phyloP scores from a whole-genome alignment of 2,113 vertebrate genomes.

The Alligator mississippiensis region DNA sequence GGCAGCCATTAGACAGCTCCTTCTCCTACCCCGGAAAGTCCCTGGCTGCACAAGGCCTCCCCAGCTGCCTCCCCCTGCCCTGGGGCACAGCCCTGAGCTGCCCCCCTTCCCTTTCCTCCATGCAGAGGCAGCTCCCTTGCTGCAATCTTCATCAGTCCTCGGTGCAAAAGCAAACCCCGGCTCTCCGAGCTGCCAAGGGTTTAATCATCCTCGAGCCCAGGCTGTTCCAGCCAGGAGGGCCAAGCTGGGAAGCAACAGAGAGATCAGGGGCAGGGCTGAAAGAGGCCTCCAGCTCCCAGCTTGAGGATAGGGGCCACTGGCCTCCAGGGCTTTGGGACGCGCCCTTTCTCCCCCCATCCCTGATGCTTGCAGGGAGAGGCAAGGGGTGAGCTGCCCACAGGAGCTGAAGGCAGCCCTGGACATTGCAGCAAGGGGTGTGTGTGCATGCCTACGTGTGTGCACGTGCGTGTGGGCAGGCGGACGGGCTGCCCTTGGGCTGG shows the following conservation, averaged over 20 bases:
- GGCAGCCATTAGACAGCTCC: neutral
- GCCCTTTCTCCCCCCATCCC: too few relatives aligned
- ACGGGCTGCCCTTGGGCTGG: too few relatives aligned
- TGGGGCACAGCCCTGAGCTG: neutral
- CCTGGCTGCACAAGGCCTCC: neutral
- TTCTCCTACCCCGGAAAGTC: neutral
- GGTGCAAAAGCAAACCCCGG: neutral
- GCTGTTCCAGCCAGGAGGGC: neutral
- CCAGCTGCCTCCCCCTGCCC: neutral
- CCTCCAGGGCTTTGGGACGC: neutral
- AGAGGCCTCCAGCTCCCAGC: neutral
- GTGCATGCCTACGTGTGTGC: too few relatives aligned
- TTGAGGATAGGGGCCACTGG: too few relatives aligned
- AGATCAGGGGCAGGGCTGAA: neutral
- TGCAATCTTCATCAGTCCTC: neutral
- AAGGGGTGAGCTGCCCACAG: too few relatives aligned
- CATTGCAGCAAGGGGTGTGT: too few relatives aligned
- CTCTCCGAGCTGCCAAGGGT: neutral
- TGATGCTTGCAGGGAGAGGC: too few relatives aligned
- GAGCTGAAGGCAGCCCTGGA: too few relatives aligned
- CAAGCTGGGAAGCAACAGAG: neutral
- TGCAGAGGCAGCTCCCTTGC: neutral
- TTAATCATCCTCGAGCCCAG: neutral
- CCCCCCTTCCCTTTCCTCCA: neutral
- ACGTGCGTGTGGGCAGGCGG: too few relatives aligned